Evolutionary conservation across 1,140 invertebrate species (phyloP).

Genomic region (Cherax quadricarinatus): DNA sequence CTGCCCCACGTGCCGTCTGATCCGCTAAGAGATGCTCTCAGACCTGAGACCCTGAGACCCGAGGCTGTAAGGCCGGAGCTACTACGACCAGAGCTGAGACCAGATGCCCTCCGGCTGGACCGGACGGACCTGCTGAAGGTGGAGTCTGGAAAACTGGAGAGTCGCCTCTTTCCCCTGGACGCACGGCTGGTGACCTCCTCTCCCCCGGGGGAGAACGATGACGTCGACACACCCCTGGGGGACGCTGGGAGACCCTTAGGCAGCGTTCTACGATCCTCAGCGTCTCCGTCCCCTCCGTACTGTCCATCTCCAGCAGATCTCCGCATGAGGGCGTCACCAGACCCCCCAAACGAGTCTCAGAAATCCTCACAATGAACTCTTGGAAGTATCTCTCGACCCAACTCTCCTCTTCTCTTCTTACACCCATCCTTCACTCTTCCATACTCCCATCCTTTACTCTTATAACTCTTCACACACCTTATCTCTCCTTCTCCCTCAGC

Average conservation of each 20-base stretch:
- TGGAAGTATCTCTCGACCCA: background rate
- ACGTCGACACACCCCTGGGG: conserved; percentile 16
- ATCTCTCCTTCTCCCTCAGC: background rate
- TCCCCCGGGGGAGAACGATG: conserved; percentile 26
- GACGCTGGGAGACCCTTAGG: conserved; percentile 13
- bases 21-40: conserved; percentile 46
- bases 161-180: conserved; percentile 45
- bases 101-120: conserved; percentile 31
- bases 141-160: conserved; percentile 42
- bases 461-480: background rate
- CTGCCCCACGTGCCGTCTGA: conserved; percentile 52
- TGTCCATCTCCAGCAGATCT: conserved; percentile 58
- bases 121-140: conserved; percentile 40
- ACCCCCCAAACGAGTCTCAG: conserved; percentile 26
- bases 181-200: conserved; percentile 22
- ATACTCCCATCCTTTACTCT: background rate
- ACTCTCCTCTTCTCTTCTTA: background rate
- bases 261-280: conserved; percentile 15
- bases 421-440: background rate
- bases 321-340: conserved; percentile 52
- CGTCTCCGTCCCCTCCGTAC: conserved; percentile 44
- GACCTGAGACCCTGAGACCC: conserved; percentile 38
- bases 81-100: conserved; percentile 34
- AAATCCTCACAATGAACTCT: conserved; percentile 40
- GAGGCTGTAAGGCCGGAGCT: conserved; percentile 42